Evolutionary conservation across 2,888 invertebrate genomes (phyloP).

Genomic region (Lapara coniferarum): DNA sequence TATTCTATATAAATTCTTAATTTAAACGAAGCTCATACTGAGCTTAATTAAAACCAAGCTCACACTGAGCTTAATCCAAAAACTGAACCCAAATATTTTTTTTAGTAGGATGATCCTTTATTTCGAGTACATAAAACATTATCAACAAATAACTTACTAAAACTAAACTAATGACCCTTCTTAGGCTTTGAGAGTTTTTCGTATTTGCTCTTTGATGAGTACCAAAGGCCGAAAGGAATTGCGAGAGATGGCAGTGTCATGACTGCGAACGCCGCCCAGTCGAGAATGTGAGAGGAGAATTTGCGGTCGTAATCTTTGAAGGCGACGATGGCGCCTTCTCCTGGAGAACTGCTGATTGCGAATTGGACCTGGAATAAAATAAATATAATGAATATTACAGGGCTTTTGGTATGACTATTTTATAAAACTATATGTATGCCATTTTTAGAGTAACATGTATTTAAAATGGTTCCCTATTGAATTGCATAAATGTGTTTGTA

Average conservation of each 20-base stretch:
- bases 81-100: not conserved
- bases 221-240: constrained; percentile 97
- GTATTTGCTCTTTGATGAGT: constrained; percentile 96
- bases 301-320: constrained; percentile 97
- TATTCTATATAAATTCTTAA: not conserved
- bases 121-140: constrained; percentile 47
- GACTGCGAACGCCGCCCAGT: constrained; percentile 98
- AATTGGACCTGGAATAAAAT: constrained; percentile 85
- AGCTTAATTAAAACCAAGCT: too few relatives aligned
- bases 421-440: too few relatives aligned
- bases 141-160: constrained; percentile 53
- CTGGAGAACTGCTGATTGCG: constrained; percentile 93
- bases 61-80: not conserved
- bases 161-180: constrained; percentile 81
- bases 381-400: not conserved
- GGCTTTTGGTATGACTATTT: not conserved
- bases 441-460: too few relatives aligned
- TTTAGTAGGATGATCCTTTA: not conserved
- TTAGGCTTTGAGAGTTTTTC: constrained; percentile 90
- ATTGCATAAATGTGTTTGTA: too few relatives aligned
- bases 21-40: not conserved
- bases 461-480: too few relatives aligned
- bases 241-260: constrained; percentile 98
- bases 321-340: constrained; percentile 97
- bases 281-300: constrained; percentile 98